Conservation (phyloP, 2,797 vertebrate genomes). For the Enteromius radiatus region DNA sequence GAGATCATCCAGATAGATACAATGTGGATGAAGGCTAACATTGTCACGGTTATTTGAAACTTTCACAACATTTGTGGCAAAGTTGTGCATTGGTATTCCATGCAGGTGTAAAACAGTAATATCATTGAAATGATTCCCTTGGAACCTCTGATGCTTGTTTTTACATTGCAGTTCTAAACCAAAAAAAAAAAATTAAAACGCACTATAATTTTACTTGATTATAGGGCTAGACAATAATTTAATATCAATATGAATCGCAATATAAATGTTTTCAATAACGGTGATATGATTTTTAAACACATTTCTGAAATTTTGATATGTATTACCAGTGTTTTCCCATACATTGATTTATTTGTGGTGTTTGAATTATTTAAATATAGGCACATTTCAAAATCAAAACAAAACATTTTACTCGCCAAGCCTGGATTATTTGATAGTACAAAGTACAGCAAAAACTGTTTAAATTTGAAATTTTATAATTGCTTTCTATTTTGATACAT, state of each 20-base stretch:
- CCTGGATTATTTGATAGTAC: no score
- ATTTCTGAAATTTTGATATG: background rate
- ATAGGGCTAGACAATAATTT: no score
- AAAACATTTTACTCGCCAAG: no score
- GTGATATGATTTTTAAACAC: no score
- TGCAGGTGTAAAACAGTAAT: slow-evolving; percentile 1
- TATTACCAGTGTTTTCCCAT: background rate
- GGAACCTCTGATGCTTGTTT: background rate
- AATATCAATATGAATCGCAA: no score
- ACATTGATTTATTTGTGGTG: background rate
- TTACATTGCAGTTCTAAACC: background rate
- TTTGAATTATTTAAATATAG: no score
- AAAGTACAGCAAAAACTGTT: no score
- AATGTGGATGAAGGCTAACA: slow-evolving; percentile 4
- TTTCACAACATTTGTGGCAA: slow-evolving; percentile 28
- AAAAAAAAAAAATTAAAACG: background rate
- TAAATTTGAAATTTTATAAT: no score
- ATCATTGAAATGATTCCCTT: background rate
- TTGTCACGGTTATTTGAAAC: slow-evolving; percentile 3
- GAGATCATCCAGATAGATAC: background rate
- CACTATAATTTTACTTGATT: background rate
- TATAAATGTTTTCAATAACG: no score
- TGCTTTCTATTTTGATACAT: no score
- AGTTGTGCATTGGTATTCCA: background rate
- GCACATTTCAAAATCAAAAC: no score